Evolutionary conservation across 2,797 vertebrate genomes (phyloP), one percentile per base, ranked within the genome.

Genomic region (Channallabes apus): DNA sequence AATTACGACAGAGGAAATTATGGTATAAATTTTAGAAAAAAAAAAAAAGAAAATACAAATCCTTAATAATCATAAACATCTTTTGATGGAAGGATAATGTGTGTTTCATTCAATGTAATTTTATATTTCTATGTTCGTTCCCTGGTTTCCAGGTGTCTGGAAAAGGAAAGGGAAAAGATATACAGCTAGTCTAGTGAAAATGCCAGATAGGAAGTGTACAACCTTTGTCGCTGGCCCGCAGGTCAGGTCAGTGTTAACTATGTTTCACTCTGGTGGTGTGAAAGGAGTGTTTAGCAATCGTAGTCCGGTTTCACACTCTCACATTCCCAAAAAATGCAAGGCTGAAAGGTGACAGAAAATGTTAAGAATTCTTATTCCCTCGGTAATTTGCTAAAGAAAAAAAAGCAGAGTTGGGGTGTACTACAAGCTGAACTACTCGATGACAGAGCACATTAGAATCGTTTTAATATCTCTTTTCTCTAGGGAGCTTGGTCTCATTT

Each of bases 181-280:
- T 65, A 18, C 68, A 82, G 62, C 46, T 46, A 35, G 46, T 27
- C 46, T 81, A 38, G 69, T 61, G 58, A 73, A 89, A 82, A 83
- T 59, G 86, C 69, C 79, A 77, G 83, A 84, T 83, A 86, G 81
- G 71, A 84, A 71, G 71, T 86, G 84, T 80, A 87, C 18, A 62
- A 82, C 51, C 69, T 54, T 87, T 62, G 68, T 80, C 79, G 82
- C 65, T 73, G 84, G 82, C 18, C 80, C 78, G 51, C 24, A 84
- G 72, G 83, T 87, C 84, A 87, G 84, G 82, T 77, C 68, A 67
- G 61, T 17, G 81, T 83, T 86, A 80, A 85, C 64, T 80, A 86
- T 71, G 68, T 82, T 87, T 78, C 80, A 38, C 69, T 85, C 82
- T 61, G 67, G 82, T 69, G 64, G 73, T 78, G 82, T 46, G 82